Percentiles rank a stretch among this genome's conserved stretches.
Conservation (phyloP, 2,797 vertebrate species). For the Oryzias dopingdopingensis region DNA sequence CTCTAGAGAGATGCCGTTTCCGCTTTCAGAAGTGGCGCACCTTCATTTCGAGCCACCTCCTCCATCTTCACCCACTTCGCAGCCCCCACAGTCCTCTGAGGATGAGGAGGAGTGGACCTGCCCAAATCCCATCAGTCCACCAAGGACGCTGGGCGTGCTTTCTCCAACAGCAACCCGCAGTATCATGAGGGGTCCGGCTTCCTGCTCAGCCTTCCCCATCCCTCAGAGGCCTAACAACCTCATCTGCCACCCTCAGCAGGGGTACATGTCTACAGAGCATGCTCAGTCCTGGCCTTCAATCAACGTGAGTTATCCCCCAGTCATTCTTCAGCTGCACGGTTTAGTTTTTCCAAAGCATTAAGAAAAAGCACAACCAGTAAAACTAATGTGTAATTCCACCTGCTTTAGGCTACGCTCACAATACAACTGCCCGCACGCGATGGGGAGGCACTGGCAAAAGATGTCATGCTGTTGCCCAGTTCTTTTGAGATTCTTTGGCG, state of each 20-base stretch:
- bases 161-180: conserved; percentile 71
- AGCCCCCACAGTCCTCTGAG: conserved; percentile 85
- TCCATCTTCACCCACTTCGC: conserved; percentile 73
- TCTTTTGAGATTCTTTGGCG: no score
- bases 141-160: conserved; percentile 76
- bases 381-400: no score
- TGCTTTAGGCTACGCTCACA: no score
- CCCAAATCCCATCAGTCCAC: conserved; percentile 85
- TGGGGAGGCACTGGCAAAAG: no score
- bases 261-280: conserved; percentile 88
- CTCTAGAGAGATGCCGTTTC: conserved; percentile 80
- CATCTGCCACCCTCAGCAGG: conserved; percentile 80
- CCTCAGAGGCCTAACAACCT: conserved; percentile 80
- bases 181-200: conserved; percentile 87
- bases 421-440: no score
- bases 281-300: conserved; percentile 99
- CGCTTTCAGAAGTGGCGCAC: conserved; percentile 84
- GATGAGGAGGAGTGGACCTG: conserved; percentile 96
- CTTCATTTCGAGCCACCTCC: conserved; percentile 86
- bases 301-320: conserved; percentile 81
- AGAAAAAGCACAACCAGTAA: no score
- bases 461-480: no score
- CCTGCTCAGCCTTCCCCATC: conserved; percentile 90
- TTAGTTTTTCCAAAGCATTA: no score
- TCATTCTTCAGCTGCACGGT: no score